Percentiles rank a stretch among this genome's conserved stretches.
Conservation (phyloP, 1,140 invertebrate species). For the Lasaia peninsularis region DNA sequence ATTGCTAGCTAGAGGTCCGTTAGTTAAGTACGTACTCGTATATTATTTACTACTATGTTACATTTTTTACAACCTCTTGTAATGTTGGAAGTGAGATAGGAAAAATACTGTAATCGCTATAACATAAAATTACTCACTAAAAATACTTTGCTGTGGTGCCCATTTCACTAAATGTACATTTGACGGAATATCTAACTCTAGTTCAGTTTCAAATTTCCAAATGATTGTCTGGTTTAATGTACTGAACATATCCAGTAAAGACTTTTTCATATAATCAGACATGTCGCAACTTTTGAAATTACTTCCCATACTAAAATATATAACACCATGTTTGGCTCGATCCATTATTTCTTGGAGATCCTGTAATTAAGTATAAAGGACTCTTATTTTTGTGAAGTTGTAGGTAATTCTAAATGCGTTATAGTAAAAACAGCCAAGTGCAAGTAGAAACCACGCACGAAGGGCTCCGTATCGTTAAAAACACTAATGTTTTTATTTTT, state of each 20-base stretch:
- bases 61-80: too few relatives aligned
- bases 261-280: constrained; percentile 57
- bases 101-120: too few relatives aligned
- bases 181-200: constrained; percentile 67
- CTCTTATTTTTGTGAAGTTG: too few relatives aligned
- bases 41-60: too few relatives aligned
- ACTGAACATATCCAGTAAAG: constrained; percentile 75
- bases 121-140: constrained; percentile 65
- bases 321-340: constrained; percentile 76
- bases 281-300: constrained; percentile 76
- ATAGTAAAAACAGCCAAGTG: background rate
- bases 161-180: constrained; percentile 83
- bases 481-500: too few relatives aligned
- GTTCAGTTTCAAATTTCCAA: constrained; percentile 82
- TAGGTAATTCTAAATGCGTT: too few relatives aligned
- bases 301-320: constrained; percentile 83
- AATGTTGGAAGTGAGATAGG: too few relatives aligned
- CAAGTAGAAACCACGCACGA: too few relatives aligned
- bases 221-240: constrained; percentile 79
- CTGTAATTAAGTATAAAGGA: constrained; percentile 38
- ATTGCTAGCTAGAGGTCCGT: too few relatives aligned
- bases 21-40: too few relatives aligned
- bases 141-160: constrained; percentile 84
- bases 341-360: constrained; percentile 77
- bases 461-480: too few relatives aligned